Conservation (phyloP, 1,140 invertebrate species). For the Leguminivora glycinivorella region DNA sequence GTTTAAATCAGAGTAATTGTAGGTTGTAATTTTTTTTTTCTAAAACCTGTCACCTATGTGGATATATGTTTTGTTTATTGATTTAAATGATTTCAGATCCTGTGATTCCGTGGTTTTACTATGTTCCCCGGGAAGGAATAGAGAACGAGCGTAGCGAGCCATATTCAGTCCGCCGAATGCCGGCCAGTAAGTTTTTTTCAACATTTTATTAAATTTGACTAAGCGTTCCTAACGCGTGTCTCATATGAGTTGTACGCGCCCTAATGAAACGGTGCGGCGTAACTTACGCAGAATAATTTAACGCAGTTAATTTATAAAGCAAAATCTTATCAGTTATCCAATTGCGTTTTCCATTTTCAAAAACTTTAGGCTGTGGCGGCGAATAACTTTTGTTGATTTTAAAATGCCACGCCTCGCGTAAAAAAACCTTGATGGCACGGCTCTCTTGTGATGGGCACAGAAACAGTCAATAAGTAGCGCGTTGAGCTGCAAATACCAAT, state of each 20-base stretch:
- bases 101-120: slow-evolving; percentile 92
- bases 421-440: too few species aligned
- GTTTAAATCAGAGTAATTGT: background rate
- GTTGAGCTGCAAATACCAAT: too few species aligned
- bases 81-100: slow-evolving; percentile 82
- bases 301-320: too few species aligned
- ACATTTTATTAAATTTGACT: background rate
- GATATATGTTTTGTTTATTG: slow-evolving; percentile 28
- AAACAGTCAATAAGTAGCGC: too few species aligned
- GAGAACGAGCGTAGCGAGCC: slow-evolving; percentile 87
- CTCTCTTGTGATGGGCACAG: too few species aligned
- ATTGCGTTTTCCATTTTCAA: too few species aligned
- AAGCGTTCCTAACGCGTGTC: background rate
- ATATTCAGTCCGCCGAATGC: slow-evolving; percentile 82
- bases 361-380: too few species aligned
- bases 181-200: slow-evolving; percentile 77
- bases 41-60: background rate
- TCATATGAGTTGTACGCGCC: background rate
- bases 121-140: slow-evolving; percentile 90
- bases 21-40: background rate
- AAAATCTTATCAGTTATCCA: too few species aligned
- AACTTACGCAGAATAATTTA: background rate
- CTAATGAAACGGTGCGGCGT: background rate
- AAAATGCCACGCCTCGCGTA: too few species aligned
- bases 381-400: too few species aligned